Conservation (phyloP, 2,797 vertebrate genomes). For the Sebastes flavidus region DNA sequence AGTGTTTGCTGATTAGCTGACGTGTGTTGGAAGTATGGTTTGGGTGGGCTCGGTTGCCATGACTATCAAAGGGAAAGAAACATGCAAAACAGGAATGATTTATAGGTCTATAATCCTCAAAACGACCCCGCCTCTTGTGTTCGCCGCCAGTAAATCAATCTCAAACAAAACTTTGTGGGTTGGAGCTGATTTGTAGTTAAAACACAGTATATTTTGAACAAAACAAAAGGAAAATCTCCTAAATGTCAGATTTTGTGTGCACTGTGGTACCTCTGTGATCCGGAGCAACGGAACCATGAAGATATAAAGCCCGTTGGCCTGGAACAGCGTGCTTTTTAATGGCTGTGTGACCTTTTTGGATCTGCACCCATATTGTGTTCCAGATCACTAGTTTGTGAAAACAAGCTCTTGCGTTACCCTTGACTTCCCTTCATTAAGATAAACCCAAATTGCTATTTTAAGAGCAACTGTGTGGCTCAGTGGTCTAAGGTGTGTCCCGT, state of each 20-base stretch:
- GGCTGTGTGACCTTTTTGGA: not conserved
- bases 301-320: not conserved
- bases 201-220: not conserved
- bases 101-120: constrained; percentile 31
- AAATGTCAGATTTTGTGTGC: not conserved
- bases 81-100: constrained; percentile 57
- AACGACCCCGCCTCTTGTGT: constrained; percentile 42
- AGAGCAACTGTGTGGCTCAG: not conserved
- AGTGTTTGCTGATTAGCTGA: constrained; percentile 18
- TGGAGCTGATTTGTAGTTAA: not conserved
- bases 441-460: not conserved
- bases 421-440: not conserved
- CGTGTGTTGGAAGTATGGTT: constrained; percentile 14
- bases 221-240: not conserved
- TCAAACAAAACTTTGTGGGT: not conserved
- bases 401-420: not conserved
- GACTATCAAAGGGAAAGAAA: constrained; percentile 34
- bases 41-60: constrained; percentile 61
- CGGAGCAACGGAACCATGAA: not conserved
- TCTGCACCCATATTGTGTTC: constrained; percentile 11
- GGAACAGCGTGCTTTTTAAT: constrained; percentile 11
- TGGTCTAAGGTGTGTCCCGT: not conserved
- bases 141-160: constrained; percentile 23
- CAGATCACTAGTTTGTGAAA: constrained; percentile 29
- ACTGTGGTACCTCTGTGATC: not conserved